These are phyloP conservation scores for Mesitornis unicolor DNA, from an alignment of 2,113 vertebrate genomes.

Conservation along the genomic window DNA sequence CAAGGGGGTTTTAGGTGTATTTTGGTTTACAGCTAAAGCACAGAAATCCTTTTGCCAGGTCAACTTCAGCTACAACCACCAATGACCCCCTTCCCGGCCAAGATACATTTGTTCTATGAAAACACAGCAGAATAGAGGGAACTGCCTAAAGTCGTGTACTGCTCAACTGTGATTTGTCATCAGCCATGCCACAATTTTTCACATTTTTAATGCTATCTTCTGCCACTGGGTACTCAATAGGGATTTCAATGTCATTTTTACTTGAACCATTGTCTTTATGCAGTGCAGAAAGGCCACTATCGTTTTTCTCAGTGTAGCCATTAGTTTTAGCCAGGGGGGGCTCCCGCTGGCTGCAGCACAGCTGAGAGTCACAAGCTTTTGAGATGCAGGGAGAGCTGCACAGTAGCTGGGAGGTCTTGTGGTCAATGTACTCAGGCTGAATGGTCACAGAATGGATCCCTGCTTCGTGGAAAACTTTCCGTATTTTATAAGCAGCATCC, in stretches of 20 bases:
- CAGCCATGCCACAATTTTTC: not conserved
- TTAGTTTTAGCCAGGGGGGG: constrained; percentile 23
- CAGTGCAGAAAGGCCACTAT: not conserved
- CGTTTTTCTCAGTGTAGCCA: constrained; percentile 52
- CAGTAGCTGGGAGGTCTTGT: not conserved
- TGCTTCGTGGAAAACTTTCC: constrained; percentile 76
- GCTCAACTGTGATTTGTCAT: not conserved
- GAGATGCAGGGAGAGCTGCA: constrained; percentile 78
- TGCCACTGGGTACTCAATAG: not conserved
- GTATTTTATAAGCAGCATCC: constrained; percentile 63
- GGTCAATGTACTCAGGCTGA: constrained; percentile 74
- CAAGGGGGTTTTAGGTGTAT: not conserved
- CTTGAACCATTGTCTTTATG: not conserved
- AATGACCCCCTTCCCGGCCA: not conserved
- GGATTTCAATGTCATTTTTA: constrained; percentile 29
- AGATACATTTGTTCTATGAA: not conserved
- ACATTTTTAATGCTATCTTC: not conserved
- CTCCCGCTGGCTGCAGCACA: constrained; percentile 76
- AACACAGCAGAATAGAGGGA: not conserved
- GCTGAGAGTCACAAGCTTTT: constrained; percentile 60
- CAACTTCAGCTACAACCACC: not conserved
- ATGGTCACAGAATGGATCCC: constrained; percentile 83
- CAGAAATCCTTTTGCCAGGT: not conserved
- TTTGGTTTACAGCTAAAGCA: constrained; percentile 19
- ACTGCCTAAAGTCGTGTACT: constrained; percentile 69